These are phyloP conservation scores for Ecliptopera silaceata DNA, from an alignment of 2,888 invertebrate genomes.

Conservation along the genomic window DNA sequence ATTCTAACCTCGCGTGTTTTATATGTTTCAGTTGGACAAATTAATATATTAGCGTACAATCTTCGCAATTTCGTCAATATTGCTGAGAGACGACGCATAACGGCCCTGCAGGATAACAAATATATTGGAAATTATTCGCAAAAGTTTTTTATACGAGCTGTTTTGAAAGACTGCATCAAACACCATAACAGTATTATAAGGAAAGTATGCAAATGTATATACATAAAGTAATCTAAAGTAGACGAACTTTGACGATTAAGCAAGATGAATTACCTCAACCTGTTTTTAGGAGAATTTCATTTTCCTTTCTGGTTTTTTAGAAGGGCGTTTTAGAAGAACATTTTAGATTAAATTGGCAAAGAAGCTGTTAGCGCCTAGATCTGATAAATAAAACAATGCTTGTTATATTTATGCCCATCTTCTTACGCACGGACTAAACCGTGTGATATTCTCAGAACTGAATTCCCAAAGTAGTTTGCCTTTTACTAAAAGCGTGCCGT, in stretches of 20 bases:
- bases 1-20: neutral
- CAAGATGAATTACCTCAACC: slow-evolving; percentile 15
- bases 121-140: slow-evolving; percentile 38
- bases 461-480: neutral
- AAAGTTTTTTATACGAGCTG: slow-evolving; percentile 47
- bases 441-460: neutral
- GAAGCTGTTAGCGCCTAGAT: slow-evolving; percentile 2
- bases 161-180: slow-evolving; percentile 68
- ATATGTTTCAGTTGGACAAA: slow-evolving; percentile 71
- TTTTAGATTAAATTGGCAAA: neutral
- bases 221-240: slow-evolving; percentile 10
- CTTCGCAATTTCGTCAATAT: slow-evolving; percentile 66
- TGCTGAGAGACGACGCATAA: slow-evolving; percentile 54
- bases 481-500: neutral
- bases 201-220: slow-evolving; percentile 38
- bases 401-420: slow-evolving; percentile 3
- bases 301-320: slow-evolving; percentile 1
- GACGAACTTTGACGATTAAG: slow-evolving; percentile 22
- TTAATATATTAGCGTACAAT: slow-evolving; percentile 74
- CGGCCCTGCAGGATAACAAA: slow-evolving; percentile 41
- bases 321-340: neutral
- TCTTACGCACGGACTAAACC: slow-evolving; percentile 6
- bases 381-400: neutral
- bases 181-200: slow-evolving; percentile 74
- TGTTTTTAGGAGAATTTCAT: slow-evolving; percentile 8